phyloP scores from a whole-genome alignment of 2,113 vertebrate species.

The Triplophysa tibetana region DNA sequence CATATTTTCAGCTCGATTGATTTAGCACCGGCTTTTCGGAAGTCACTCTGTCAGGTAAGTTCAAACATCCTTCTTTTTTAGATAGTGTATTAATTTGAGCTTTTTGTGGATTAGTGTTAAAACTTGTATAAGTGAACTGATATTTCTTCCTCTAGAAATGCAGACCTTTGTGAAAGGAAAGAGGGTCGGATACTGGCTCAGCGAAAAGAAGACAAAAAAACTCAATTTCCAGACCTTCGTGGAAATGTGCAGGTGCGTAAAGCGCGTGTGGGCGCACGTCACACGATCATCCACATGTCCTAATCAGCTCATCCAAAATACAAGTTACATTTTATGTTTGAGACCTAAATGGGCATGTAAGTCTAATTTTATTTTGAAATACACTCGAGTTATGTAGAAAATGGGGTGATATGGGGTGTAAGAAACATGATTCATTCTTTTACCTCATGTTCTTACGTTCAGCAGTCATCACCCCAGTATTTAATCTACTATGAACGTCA shows the following conservation, averaged over 20 bases:
- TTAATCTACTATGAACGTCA: no score
- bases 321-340: background rate
- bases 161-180: conserved; percentile 85
- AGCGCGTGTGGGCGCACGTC: background rate
- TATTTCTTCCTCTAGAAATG: conserved; percentile 67
- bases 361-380: background rate
- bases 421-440: background rate
- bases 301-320: background rate
- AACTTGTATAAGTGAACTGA: background rate
- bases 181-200: conserved; percentile 86
- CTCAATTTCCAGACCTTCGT: conserved; percentile 85
- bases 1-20: background rate
- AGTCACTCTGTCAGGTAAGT: conserved; percentile 14
- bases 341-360: background rate
- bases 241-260: conserved; percentile 82
- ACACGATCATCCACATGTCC: background rate
- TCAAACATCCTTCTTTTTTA: background rate
- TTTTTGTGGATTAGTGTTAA: background rate
- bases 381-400: background rate
- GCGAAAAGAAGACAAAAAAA: conserved; percentile 87
- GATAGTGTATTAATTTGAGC: no score
- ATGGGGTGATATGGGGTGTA: background rate
- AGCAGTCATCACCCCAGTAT: background rate
- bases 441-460: background rate
- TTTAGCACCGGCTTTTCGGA: background rate